Evolutionary conservation across 2,113 vertebrate species (phyloP), one percentile per base, ranked within the genome.

Genomic region (Tragelaphus buxtoni): DNA sequence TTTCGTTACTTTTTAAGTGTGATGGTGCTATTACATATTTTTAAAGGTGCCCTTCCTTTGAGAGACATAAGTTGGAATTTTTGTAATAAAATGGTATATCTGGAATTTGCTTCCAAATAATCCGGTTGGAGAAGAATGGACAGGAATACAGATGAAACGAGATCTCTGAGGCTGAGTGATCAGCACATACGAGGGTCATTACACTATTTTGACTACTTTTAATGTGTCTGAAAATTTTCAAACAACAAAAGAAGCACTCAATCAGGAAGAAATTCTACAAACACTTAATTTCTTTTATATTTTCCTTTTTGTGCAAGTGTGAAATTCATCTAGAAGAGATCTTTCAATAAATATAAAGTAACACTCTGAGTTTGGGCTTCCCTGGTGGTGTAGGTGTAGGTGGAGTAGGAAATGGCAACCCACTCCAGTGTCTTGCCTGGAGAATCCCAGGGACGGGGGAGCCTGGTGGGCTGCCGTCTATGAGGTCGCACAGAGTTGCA

Each of bases 141-240:
- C 17, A 17, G 17, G n/a, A 39, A 88, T 32, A 24, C 10, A 55
- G 51, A 14, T 24, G 51, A 45, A 76, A 76, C 0, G 35, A 49
- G 49, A 53, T 30, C 4, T 0, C 35, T 39, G 63, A 55, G 51
- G 24, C 17, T 39, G 16, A 72, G 24, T 72, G 49, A 39, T 20
- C 13, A 3, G 30, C 1, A 49, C 30, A 10, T 6, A 30, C 0
- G 1, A 47, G 11, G 20, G 20, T 65, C 58, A 49, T 35, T 49
- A 86, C 18, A 49, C 30, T 35, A 47, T 86, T 86, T 65, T 65
- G 45, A 49, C 83, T 49, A 16, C 30, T 63, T 49, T 49, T 63
- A 24, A 63, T 10, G 60, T 86, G 42, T 86, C 18, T 26, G 60
- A 63, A 65, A 47, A 7, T 35, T n/a, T 58, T 92, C 30, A 24